Percentiles rank a stretch among this genome's conserved stretches.
phyloP scores from a whole-genome alignment of 2,113 vertebrate genomes.

The Myrmophylax atrothorax region DNA sequence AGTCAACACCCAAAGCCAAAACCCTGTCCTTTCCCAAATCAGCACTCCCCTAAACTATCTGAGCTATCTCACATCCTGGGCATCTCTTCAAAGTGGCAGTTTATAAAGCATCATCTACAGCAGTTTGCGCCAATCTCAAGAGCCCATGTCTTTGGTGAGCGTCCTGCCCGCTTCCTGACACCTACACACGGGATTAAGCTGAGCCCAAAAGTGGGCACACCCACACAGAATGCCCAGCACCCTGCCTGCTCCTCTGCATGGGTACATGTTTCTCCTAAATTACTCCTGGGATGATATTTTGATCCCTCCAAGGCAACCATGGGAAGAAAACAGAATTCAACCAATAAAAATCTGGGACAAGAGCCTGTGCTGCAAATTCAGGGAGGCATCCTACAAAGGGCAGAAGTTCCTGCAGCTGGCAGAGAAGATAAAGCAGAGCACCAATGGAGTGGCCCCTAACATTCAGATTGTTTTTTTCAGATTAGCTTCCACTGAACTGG shows the following conservation, averaged over 20 bases:
- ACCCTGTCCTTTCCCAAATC: too few relatives aligned
- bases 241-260: not conserved
- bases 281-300: not conserved
- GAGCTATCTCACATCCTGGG: not conserved
- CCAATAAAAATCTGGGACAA: not conserved
- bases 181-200: accelerated
- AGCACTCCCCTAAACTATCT: not conserved
- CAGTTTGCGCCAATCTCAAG: not conserved
- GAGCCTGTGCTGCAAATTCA: not conserved
- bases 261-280: not conserved
- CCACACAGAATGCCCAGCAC: not conserved
- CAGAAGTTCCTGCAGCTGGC: not conserved
- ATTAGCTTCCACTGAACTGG: not conserved
- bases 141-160: accelerated
- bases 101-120: not conserved
- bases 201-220: not conserved
- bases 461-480: not conserved
- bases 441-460: not conserved
- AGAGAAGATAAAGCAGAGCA: not conserved
- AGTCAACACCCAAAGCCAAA: not conserved
- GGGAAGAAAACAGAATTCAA: not conserved
- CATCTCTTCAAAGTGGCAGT: not conserved
- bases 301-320: not conserved
- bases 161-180: not conserved
- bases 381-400: not conserved